Conservation (phyloP, 1,140 invertebrate species). For the Cecropterus lyciades region DNA sequence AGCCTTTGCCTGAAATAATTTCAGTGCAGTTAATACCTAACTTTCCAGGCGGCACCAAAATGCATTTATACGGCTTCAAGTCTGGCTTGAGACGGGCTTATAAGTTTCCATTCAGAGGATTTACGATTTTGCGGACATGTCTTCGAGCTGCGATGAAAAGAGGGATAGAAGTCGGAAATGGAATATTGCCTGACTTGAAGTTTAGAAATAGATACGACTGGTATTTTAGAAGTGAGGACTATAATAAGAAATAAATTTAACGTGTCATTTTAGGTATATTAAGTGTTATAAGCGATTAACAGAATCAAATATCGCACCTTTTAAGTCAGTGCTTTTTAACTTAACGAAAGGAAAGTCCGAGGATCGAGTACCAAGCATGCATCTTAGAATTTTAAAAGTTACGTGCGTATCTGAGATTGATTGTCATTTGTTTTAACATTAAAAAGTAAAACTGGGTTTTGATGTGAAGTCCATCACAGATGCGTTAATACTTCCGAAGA, state of each 20-base stretch:
- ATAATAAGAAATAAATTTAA: background rate
- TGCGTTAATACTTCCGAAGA: no score
- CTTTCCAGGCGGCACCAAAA: conserved; percentile 22
- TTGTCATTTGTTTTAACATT: no score
- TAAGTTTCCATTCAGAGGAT: conserved; percentile 30
- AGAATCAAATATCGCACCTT: no score
- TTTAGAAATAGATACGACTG: background rate
- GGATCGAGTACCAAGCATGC: no score
- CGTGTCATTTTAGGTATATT: background rate
- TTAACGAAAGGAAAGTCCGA: no score
- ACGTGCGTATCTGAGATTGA: no score
- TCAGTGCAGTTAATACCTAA: conserved; percentile 10
- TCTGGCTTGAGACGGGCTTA: conserved; percentile 10
- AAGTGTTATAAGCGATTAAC: no score
- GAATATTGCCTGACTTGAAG: conserved; percentile 7
- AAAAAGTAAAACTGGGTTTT: no score
- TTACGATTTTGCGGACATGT: conserved; percentile 29
- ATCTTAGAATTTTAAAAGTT: no score
- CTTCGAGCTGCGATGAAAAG: conserved; percentile 19
- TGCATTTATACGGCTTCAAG: conserved; percentile 28
- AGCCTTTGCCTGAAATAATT: background rate
- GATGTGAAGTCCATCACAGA: no score
- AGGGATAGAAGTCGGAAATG: conserved; percentile 19
- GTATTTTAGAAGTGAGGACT: background rate
- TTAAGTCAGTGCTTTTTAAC: no score